Conservation (phyloP, 2,113 vertebrate genomes). For the Deroptyus accipitrinus region DNA sequence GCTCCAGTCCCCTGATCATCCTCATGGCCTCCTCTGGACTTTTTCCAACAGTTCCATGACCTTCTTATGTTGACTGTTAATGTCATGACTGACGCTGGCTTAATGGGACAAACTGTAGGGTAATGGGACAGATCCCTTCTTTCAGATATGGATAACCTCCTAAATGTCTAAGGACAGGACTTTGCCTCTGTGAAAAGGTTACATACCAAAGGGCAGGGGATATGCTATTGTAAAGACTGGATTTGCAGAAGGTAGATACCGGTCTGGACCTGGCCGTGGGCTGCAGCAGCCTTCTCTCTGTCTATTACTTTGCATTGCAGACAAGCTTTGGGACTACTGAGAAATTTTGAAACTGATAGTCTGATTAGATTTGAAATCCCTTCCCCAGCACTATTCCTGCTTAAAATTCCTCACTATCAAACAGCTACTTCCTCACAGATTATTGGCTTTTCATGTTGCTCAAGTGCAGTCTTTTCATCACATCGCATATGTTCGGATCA, state of each 20-base stretch:
- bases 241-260: neutral
- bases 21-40: too few species aligned
- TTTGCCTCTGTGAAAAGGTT: neutral
- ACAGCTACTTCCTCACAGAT: conserved; percentile 51
- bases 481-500: conserved; percentile 45
- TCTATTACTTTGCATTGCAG: neutral
- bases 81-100: fast-evolving
- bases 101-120: neutral
- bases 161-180: neutral
- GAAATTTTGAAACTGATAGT: neutral
- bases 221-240: neutral
- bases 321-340: neutral
- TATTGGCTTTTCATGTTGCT: conserved; percentile 58
- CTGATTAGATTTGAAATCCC: neutral
- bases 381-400: neutral
- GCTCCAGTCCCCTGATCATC: too few species aligned
- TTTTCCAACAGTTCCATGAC: too few species aligned
- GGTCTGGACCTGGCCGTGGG: neutral
- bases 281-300: neutral
- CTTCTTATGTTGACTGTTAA: too few species aligned
- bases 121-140: neutral
- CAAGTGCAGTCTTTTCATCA: conserved; percentile 56
- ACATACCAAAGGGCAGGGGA: neutral
- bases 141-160: neutral
- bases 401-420: conserved; percentile 49